These are phyloP conservation scores for Danio tinwini DNA, from an alignment of 2,797 vertebrate genomes.

Conservation along the genomic window DNA sequence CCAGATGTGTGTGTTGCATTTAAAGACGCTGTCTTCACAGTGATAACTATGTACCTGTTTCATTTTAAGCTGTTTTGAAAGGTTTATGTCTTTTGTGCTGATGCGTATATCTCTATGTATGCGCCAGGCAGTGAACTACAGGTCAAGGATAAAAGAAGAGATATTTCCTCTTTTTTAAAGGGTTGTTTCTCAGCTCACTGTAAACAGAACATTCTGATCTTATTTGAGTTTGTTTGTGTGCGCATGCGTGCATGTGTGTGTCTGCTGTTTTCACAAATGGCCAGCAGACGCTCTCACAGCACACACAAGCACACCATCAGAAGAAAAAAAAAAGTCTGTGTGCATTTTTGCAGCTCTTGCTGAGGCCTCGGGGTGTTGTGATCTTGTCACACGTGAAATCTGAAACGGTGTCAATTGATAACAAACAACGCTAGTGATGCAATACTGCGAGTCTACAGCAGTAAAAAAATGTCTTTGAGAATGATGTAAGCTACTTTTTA, in stretches of 20 bases:
- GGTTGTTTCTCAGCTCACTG: constrained; percentile 23
- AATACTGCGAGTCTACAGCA: neutral
- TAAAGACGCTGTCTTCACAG: neutral
- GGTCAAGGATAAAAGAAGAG: constrained; percentile 13
- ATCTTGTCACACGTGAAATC: neutral
- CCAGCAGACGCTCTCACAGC: neutral
- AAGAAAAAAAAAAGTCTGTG: constrained; percentile 21
- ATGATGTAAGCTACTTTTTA: neutral
- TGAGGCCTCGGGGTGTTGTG: constrained; percentile 7
- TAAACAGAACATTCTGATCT: constrained; percentile 49
- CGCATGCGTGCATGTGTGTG: neutral
- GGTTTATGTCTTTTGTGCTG: too few relatives aligned
- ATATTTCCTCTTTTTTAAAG: constrained; percentile 20
- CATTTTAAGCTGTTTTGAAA: neutral
- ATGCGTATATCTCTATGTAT: neutral
- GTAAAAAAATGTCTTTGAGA: neutral
- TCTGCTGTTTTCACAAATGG: neutral
- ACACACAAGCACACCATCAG: neutral
- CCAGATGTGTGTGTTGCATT: neutral
- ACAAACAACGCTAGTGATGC: neutral
- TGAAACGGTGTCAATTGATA: neutral
- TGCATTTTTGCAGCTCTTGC: neutral
- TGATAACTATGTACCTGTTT: too few relatives aligned
- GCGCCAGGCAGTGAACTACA: neutral
- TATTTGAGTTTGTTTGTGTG: neutral